These are phyloP conservation scores for Sinocyclocheilus rhinocerous DNA, from an alignment of 2,113 vertebrate species.

Conservation along the genomic window DNA sequence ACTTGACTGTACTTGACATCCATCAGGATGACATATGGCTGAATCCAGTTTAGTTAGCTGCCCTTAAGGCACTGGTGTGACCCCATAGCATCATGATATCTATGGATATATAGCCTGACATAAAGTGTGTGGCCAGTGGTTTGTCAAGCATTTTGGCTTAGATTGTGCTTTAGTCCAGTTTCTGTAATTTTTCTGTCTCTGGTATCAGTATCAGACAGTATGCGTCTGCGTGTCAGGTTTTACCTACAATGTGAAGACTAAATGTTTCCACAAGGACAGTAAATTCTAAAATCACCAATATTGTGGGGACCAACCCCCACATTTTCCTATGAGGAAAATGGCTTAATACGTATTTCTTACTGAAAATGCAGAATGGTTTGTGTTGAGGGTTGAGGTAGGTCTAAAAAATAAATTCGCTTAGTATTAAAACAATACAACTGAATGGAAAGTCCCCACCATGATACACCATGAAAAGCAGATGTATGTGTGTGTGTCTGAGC, in stretches of 20 bases:
- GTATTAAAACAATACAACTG: neutral
- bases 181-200: conserved; percentile 27
- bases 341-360: neutral
- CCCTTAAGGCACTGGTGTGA: conserved; percentile 33
- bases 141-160: conserved; percentile 45
- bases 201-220: neutral
- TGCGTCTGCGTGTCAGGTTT: neutral
- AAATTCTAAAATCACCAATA: neutral
- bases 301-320: neutral
- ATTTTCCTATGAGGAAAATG: neutral
- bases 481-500: conserved; percentile 34
- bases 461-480: neutral
- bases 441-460: conserved; percentile 1
- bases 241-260: neutral
- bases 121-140: conserved; percentile 15
- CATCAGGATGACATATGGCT: conserved; percentile 48
- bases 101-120: conserved; percentile 37
- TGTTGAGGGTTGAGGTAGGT: neutral
- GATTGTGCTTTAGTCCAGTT: conserved; percentile 33
- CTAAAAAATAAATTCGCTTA: neutral
- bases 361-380: neutral
- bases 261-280: neutral
- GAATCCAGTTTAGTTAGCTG: conserved; percentile 45
- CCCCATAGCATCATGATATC: conserved; percentile 40
- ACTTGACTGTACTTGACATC: conserved; percentile 63